These are phyloP conservation scores for Plectrocnemia conspersa DNA, from an alignment of 1,140 invertebrate genomes.

Conservation along the genomic window DNA sequence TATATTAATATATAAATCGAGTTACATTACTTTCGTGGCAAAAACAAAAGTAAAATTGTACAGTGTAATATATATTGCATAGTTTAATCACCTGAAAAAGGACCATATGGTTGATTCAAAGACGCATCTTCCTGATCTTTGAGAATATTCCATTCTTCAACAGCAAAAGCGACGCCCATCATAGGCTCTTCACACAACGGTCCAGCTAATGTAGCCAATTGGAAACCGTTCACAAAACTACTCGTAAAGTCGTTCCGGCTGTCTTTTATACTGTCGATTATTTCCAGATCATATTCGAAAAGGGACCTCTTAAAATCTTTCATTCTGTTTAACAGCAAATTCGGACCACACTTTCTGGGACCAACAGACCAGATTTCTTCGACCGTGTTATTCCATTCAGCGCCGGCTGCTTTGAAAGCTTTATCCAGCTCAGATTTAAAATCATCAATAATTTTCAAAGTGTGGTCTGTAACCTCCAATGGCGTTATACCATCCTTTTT, in stretches of 20 bases:
- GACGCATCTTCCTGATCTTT: conserved; percentile 46
- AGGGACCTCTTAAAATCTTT: conserved; percentile 53
- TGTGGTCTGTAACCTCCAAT: conserved; percentile 45
- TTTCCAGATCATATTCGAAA: conserved; percentile 44
- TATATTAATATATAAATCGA: too few relatives aligned
- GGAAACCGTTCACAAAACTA: conserved; percentile 91
- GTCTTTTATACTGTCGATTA: conserved; percentile 43
- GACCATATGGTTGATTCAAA: conserved; percentile 46
- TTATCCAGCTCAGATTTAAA: conserved; percentile 63
- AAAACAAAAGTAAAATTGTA: too few relatives aligned
- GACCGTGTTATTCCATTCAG: conserved; percentile 56
- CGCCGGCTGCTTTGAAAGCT: conserved; percentile 57
- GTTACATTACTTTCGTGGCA: too few relatives aligned
- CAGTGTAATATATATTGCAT: neutral
- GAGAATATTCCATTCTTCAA: conserved; percentile 73
- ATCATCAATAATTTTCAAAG: conserved; percentile 53
- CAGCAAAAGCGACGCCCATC: conserved; percentile 87
- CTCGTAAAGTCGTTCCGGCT: conserved; percentile 61
- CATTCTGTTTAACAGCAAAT: conserved; percentile 78
- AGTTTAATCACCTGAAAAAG: conserved; percentile 51
- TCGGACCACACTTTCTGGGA: conserved; percentile 82
- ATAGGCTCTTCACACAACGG: conserved; percentile 94
- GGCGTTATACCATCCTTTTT: neutral
- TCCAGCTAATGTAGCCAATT: conserved; percentile 83
- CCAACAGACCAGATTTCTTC: conserved; percentile 88